phyloP scores from a whole-genome alignment of 2,888 invertebrate species.

The Schizaphis graminum region DNA sequence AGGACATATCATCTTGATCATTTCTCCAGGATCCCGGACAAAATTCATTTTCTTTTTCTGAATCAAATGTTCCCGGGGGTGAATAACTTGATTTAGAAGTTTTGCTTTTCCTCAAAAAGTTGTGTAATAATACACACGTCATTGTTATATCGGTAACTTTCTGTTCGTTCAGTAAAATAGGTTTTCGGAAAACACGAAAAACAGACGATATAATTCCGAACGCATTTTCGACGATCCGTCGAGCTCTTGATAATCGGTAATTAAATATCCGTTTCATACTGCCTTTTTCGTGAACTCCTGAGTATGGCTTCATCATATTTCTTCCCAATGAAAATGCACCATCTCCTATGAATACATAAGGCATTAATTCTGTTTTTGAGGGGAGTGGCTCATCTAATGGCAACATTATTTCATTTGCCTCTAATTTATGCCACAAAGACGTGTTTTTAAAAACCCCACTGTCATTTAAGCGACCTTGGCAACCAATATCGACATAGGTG shows the following conservation, averaged over 20 bases:
- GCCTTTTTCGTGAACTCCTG: conserved; percentile 28
- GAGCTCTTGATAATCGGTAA: neutral
- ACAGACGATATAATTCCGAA: conserved; percentile 13
- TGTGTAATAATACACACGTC: conserved; percentile 12
- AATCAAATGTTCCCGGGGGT: neutral
- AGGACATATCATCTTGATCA: neutral
- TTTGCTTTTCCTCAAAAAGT: neutral
- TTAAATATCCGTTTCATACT: conserved; percentile 25
- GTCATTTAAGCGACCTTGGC: conserved; percentile 55
- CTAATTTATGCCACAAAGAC: conserved; percentile 28
- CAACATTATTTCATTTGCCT: conserved; percentile 2
- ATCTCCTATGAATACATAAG: conserved; percentile 60
- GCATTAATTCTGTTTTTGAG: neutral
- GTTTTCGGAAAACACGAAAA: conserved; percentile 11
- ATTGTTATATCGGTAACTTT: neutral
- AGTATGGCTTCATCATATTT: conserved; percentile 13
- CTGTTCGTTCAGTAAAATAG: neutral
- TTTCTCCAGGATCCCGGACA: conserved; percentile 11
- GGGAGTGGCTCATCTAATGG: conserved; percentile 39
- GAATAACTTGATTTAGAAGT: conserved; percentile 5
- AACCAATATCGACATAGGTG: conserved; percentile 58
- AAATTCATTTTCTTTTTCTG: neutral
- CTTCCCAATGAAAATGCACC: conserved; percentile 49
- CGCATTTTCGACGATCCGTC: neutral
- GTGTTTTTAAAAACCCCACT: conserved; percentile 48